Conservation (phyloP, 2,113 vertebrate species). For the Echinops telfairi region DNA sequence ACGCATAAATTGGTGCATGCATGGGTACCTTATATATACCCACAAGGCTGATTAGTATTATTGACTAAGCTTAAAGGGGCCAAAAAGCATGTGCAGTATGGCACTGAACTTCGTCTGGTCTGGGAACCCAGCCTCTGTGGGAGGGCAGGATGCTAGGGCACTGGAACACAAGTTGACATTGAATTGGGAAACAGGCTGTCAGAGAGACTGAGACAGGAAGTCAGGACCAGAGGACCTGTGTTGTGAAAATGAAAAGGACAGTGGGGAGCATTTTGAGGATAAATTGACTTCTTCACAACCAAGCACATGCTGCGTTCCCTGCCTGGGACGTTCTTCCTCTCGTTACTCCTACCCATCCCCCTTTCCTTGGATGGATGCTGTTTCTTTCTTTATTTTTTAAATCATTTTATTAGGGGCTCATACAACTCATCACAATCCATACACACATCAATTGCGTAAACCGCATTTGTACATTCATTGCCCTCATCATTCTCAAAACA, state of each 20-base stretch:
- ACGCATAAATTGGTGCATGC: background rate
- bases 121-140: background rate
- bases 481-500: too few relatives aligned
- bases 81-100: background rate
- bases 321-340: background rate
- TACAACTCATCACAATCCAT: too few relatives aligned
- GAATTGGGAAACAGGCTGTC: constrained; percentile 38
- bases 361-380: background rate
- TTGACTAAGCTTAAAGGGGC: constrained; percentile 17
- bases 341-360: background rate
- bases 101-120: background rate
- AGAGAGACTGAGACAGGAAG: background rate
- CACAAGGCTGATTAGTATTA: background rate
- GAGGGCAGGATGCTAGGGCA: background rate
- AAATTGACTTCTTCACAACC: constrained; percentile 43
- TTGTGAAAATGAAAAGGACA: constrained; percentile 54
- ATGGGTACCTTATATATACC: background rate
- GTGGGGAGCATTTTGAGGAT: constrained; percentile 4
- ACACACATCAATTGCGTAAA: too few relatives aligned
- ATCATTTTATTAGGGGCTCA: too few relatives aligned
- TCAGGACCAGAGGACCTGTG: constrained; percentile 11
- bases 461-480: too few relatives aligned
- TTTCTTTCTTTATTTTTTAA: too few relatives aligned
- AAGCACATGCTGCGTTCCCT: background rate
- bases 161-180: constrained; percentile 46